Percentiles rank a stretch among this genome's conserved stretches.
Evolutionary conservation across 1,140 invertebrate genomes (phyloP).

Genomic region (Anastrepha ludens): DNA sequence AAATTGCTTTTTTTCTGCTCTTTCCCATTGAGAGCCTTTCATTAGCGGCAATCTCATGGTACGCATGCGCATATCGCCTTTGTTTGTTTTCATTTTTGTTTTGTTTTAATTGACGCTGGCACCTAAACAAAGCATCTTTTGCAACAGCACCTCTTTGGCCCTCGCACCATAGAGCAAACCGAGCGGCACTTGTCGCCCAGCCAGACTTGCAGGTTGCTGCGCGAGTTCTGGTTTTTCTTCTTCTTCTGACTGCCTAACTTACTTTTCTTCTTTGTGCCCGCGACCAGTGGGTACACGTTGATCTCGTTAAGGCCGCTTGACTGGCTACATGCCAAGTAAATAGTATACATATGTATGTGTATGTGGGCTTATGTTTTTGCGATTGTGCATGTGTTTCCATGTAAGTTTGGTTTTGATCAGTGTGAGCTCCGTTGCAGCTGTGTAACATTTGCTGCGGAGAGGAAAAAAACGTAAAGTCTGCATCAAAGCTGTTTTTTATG

Average conservation of each 20-base stretch:
- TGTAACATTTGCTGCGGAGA: background rate
- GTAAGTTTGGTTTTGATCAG: constrained; percentile 3
- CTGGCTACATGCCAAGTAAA: background rate
- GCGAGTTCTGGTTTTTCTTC: constrained; percentile 27
- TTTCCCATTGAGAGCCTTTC: background rate
- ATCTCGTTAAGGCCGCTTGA: constrained; percentile 26
- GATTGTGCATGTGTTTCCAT: background rate
- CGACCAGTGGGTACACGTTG: constrained; percentile 3
- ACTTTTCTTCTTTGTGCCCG: constrained; percentile 34
- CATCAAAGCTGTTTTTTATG: constrained; percentile 27
- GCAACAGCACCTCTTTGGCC: background rate
- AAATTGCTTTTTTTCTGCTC: background rate
- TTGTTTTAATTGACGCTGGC: background rate
- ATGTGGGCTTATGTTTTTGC: background rate
- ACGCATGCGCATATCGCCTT: constrained; percentile 27
- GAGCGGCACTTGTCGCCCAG: constrained; percentile 18
- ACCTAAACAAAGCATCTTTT: constrained; percentile 35
- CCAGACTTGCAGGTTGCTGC: constrained; percentile 10
- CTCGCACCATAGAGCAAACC: background rate
- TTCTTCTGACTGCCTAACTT: background rate
- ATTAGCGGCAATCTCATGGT: constrained; percentile 4
- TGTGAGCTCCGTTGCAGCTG: background rate
- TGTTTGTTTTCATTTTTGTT: constrained; percentile 10
- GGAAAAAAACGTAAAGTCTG: background rate
- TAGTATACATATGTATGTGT: background rate